Evolutionary conservation across 1,140 invertebrate genomes (phyloP).

Genomic region (Drosophila pandora): DNA sequence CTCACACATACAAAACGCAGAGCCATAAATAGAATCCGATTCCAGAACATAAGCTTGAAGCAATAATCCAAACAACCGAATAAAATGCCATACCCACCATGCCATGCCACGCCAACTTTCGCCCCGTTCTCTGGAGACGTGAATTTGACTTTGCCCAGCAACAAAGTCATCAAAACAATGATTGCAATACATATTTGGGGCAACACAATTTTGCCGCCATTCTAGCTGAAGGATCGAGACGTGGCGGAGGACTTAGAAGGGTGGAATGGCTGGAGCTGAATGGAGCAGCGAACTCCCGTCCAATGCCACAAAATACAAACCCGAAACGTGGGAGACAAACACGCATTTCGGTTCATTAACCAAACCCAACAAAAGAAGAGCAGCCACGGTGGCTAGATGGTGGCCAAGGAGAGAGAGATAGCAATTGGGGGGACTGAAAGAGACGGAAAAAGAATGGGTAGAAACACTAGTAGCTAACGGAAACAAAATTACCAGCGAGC

Average conservation of each 20-base stretch:
- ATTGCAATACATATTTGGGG: slow-evolving; percentile 71
- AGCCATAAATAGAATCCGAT: slow-evolving; percentile 49
- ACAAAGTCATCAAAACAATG: slow-evolving; percentile 81
- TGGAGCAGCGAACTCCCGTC: slow-evolving; percentile 38
- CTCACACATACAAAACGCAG: slow-evolving; percentile 16
- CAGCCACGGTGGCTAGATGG: slow-evolving; percentile 5
- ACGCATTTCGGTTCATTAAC: slow-evolving; percentile 81
- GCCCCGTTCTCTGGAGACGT: slow-evolving; percentile 32
- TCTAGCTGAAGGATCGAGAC: slow-evolving; percentile 36
- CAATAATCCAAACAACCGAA: slow-evolving; percentile 60
- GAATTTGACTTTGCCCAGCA: slow-evolving; percentile 62
- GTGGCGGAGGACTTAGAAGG: background rate
- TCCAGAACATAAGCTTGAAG: slow-evolving; percentile 55
- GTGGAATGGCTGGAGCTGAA: background rate
- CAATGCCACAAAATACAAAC: slow-evolving; percentile 35
- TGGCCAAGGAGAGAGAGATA: slow-evolving; percentile 17
- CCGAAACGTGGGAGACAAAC: slow-evolving; percentile 65
- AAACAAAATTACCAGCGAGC: slow-evolving; percentile 77
- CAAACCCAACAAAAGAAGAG: slow-evolving; percentile 69
- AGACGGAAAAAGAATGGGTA: slow-evolving; percentile 17
- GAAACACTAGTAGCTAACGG: slow-evolving; percentile 69
- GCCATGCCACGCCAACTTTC: too few species aligned
- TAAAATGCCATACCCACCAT: slow-evolving; percentile 9
- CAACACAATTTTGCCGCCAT: slow-evolving; percentile 64
- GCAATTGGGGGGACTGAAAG: background rate